Evolutionary conservation across 2,797 vertebrate species (phyloP).

Genomic region (Notolabrus celidotus): DNA sequence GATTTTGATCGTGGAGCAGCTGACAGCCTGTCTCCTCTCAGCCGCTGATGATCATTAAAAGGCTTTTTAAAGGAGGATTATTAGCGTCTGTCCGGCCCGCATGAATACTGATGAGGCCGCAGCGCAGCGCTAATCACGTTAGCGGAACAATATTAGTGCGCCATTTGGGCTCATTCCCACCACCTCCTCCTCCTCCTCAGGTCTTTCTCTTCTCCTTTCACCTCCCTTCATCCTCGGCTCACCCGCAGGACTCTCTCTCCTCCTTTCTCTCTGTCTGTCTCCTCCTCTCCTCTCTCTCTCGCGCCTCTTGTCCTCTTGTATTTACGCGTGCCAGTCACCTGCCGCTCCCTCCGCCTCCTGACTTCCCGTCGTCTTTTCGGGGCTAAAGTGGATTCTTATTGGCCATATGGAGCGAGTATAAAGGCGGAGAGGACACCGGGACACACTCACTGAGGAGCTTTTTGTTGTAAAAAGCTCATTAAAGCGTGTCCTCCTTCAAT

Average conservation of each 20-base stretch:
- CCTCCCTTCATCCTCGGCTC: neutral
- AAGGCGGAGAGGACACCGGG: slow-evolving; percentile 56
- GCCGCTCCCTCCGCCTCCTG: slow-evolving; percentile 79
- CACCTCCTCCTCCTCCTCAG: slow-evolving; percentile 30
- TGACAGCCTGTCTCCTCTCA: slow-evolving; percentile 26
- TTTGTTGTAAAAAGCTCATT: slow-evolving; percentile 90
- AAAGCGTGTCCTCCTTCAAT: slow-evolving; percentile 86
- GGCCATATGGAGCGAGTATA: slow-evolving; percentile 59
- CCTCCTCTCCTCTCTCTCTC: slow-evolving; percentile 40
- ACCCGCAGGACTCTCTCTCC: neutral
- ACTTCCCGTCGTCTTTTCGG: slow-evolving; percentile 81
- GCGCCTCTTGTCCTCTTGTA: slow-evolving; percentile 64
- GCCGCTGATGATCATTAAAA: slow-evolving; percentile 50
- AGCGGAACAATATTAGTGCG: slow-evolving; percentile 68
- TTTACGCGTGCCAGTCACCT: slow-evolving; percentile 79
- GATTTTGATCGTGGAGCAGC: slow-evolving; percentile 39
- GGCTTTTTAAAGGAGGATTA: slow-evolving; percentile 65
- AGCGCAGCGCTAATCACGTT: slow-evolving; percentile 59
- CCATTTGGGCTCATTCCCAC: slow-evolving; percentile 88
- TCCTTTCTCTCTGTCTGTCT: neutral
- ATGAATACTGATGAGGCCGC: slow-evolving; percentile 74
- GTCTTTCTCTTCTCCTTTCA: slow-evolving; percentile 1
- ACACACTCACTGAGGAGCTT: slow-evolving; percentile 83
- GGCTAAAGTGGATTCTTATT: slow-evolving; percentile 87
- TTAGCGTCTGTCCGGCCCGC: slow-evolving; percentile 46